These are phyloP conservation scores for Epirrita christyi DNA, from an alignment of 2,888 invertebrate genomes.

Conservation along the genomic window DNA sequence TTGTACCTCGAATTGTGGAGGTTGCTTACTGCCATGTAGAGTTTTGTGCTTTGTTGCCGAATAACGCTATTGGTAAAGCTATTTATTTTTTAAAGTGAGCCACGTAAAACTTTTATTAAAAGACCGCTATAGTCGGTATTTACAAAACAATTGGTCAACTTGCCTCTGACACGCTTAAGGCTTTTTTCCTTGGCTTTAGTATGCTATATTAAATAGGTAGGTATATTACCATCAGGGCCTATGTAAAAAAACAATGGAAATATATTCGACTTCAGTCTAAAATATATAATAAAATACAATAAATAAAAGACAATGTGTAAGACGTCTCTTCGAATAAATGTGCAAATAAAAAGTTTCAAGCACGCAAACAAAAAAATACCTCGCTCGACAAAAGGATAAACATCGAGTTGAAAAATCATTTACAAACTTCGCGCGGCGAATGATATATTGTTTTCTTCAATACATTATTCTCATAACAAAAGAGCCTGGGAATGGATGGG, in stretches of 20 bases:
- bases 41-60: slow-evolving; percentile 42
- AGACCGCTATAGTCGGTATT: too few species aligned
- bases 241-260: too few species aligned
- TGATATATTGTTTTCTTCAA: slow-evolving; percentile 12
- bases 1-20: slow-evolving; percentile 60
- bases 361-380: slow-evolving; percentile 7
- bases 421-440: slow-evolving; percentile 9
- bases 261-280: neutral
- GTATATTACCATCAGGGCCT: too few species aligned
- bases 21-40: slow-evolving; percentile 36
- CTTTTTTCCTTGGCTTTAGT: too few species aligned
- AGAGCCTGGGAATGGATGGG: neutral
- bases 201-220: too few species aligned
- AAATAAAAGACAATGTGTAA: too few species aligned
- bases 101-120: neutral
- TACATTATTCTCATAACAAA: slow-evolving; percentile 2
- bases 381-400: slow-evolving; percentile 13
- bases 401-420: slow-evolving; percentile 20
- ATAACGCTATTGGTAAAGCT: neutral
- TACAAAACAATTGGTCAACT: too few species aligned
- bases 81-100: neutral
- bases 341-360: slow-evolving; percentile 2
- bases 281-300: slow-evolving; percentile 18
- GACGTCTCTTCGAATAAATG: slow-evolving; percentile 1
- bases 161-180: too few species aligned